phyloP scores from a whole-genome alignment of 2,888 invertebrate species.

The Xestia xanthographa region DNA sequence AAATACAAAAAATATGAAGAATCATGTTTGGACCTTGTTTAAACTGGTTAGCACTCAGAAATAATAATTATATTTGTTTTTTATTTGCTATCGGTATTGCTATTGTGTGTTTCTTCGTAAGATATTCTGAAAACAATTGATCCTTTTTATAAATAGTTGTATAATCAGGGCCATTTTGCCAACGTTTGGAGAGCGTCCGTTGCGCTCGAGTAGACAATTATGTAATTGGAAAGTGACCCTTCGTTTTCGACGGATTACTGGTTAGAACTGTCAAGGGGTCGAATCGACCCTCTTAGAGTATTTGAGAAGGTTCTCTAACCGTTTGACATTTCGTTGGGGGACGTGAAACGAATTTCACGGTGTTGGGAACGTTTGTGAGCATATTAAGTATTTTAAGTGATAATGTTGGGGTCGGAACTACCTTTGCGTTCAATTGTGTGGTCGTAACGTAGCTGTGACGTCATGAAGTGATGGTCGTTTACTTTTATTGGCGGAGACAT shows the following conservation, averaged over 20 bases:
- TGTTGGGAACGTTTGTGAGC: constrained; percentile 76
- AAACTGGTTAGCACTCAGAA: no score
- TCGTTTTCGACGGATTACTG: constrained; percentile 85
- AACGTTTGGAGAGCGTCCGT: constrained; percentile 73
- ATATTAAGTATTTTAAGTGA: constrained; percentile 77
- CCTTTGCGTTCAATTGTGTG: constrained; percentile 61
- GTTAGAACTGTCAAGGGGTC: constrained; percentile 83
- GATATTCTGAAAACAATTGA: not conserved
- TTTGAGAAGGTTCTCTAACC: constrained; percentile 67
- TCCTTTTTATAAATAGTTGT: constrained; percentile 33
- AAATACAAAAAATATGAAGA: no score
- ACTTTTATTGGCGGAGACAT: constrained; percentile 35
- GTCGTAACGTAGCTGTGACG: constrained; percentile 61
- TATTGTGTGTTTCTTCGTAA: not conserved
- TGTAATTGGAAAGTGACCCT: constrained; percentile 80
- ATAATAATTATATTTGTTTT: no score
- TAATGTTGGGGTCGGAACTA: constrained; percentile 63
- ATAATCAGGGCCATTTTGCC: constrained; percentile 61
- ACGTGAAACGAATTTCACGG: constrained; percentile 82
- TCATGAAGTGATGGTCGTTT: constrained; percentile 48
- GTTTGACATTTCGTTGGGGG: constrained; percentile 81
- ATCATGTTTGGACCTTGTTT: no score
- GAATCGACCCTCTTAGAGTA: constrained; percentile 72
- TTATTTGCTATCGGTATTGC: not conserved
- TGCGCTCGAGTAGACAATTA: constrained; percentile 80